These are phyloP conservation scores for Drosophila novamexicana DNA, from an alignment of 1,140 invertebrate genomes.

Conservation along the genomic window DNA sequence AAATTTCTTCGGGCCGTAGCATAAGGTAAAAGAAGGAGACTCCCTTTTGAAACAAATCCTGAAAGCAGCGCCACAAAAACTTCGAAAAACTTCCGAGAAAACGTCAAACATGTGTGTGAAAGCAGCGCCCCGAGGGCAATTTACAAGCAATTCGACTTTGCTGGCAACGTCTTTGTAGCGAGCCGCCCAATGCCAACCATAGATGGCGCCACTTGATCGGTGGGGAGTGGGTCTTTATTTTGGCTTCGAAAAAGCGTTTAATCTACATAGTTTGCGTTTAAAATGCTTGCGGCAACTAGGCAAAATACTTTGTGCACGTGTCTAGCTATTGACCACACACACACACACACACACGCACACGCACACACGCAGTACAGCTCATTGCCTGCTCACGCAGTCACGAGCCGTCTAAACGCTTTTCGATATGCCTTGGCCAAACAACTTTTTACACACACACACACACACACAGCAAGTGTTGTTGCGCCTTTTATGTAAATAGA, in stretches of 20 bases:
- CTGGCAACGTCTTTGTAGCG: too few species aligned
- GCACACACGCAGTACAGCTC: neutral
- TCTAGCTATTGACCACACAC: slow-evolving; percentile 17
- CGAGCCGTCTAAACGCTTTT: slow-evolving; percentile 43
- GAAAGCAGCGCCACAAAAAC: too few species aligned
- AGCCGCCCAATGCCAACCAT: neutral
- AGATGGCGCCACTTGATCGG: slow-evolving; percentile 24
- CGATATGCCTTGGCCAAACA: slow-evolving; percentile 35
- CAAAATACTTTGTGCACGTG: slow-evolving; percentile 36
- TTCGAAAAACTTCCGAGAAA: too few species aligned
- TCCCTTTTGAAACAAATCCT: too few species aligned
- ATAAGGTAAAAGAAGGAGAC: too few species aligned
- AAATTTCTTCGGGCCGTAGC: too few species aligned
- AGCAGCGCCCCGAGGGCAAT: too few species aligned
- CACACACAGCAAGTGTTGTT: slow-evolving; percentile 4
- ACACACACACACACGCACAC: slow-evolving; percentile 7
- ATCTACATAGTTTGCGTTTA: slow-evolving; percentile 19
- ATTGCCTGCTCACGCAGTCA: slow-evolving; percentile 23
- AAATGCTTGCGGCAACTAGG: slow-evolving; percentile 7
- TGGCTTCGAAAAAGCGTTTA: slow-evolving; percentile 3
- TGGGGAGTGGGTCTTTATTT: neutral
- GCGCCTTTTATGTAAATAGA: slow-evolving; percentile 41
- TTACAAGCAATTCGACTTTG: too few species aligned
- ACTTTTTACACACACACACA: slow-evolving; percentile 6
- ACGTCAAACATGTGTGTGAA: too few species aligned